Evolutionary conservation across 2,113 vertebrate species (phyloP), one percentile per base, ranked within the genome.

Genomic region (Cyprinodon tularosa): DNA sequence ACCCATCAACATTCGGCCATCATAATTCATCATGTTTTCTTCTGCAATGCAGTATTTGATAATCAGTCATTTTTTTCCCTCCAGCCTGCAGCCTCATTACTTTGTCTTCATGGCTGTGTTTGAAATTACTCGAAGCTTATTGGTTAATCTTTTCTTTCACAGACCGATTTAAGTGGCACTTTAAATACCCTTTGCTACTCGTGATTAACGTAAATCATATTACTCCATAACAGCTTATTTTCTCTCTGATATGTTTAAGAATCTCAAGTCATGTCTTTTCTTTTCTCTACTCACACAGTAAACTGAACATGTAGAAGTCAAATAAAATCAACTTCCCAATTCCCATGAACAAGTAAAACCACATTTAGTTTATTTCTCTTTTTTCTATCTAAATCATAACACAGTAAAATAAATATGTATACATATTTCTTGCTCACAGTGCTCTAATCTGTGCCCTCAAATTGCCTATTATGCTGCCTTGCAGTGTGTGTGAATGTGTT

Each of bases 361-460:
- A 63, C 6, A n/a, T 15, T 17, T 14, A 10, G 39, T 13, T 29
- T 44, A 14, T 12, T 9, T 57, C 50, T 3, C 14, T 14, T 12
- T 60, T 72, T 36, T 62, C 61, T 62, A 47, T 39, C 22, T 37
- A 44, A n/a, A 12, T 45, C 61, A 74, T 66, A 45, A 29, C 10
- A 44, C 10, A 70, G 44, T 66, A 14, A 15, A 70, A 15, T 29
- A 29, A 29, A 29, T 29, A 29, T 29, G 29, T 29, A 29, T 29
- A 1, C 29, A 48, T 37, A 20, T 62, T 37, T 6, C 2, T 29
- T 11, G 39, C 40, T 62, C 2, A 1, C 22, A 22, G 1, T 0
- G 47, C 39, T 72, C 69, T 70, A 57, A 70, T 57, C 36, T 71
- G n/a, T 5, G 3, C 53, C 68, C 64, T 78, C 68, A 17, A 3